Conservation (phyloP, 2,113 vertebrate genomes). For the Nibea albiflora region DNA sequence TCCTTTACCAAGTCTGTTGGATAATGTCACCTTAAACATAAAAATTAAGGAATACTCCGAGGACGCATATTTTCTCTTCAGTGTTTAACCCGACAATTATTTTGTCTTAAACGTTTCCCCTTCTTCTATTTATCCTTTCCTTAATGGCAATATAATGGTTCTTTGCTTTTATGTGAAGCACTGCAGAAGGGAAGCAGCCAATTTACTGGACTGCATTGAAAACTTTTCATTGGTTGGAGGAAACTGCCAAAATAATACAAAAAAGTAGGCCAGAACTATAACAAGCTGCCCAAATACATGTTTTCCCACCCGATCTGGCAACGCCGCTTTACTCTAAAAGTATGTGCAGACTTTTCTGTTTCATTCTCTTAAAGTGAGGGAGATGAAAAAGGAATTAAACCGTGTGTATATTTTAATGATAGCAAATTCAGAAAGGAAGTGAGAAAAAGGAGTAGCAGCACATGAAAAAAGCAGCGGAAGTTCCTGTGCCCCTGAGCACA, state of each 20-base stretch:
- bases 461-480: neutral
- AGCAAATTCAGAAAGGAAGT: neutral
- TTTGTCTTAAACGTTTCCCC: too few species aligned
- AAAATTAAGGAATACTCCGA: too few species aligned
- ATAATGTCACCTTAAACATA: too few species aligned
- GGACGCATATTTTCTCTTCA: too few species aligned
- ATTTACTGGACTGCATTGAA: neutral
- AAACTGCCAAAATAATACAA: neutral
- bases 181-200: neutral
- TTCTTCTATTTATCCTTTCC: neutral
- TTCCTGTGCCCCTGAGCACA: neutral
- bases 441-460: neutral
- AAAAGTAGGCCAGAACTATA: neutral
- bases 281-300: neutral
- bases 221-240: neutral
- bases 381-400: too few species aligned
- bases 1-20: too few species aligned
- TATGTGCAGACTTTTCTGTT: neutral
- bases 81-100: too few species aligned
- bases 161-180: neutral
- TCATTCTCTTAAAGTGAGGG: too few species aligned
- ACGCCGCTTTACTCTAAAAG: neutral
- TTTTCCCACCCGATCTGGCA: neutral
- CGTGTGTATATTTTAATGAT: neutral
- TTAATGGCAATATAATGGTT: neutral